A percentile compares a stretch with the other conserved stretches of the same genome.
phyloP scores from a whole-genome alignment of 2,113 vertebrate species.

The Stomatorhinus ivindoensis region DNA sequence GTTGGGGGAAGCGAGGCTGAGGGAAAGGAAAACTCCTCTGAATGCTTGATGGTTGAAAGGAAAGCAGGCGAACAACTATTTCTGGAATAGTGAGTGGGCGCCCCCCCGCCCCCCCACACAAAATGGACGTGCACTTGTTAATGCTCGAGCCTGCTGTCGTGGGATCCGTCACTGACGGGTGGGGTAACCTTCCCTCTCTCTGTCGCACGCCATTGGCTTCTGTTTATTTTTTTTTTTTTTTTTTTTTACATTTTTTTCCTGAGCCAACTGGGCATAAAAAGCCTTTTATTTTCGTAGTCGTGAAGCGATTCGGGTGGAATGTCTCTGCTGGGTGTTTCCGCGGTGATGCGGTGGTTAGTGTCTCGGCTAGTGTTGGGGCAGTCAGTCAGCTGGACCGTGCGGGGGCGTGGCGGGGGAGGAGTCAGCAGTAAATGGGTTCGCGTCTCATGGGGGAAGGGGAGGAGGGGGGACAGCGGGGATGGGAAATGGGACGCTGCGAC shows the following conservation, averaged over 20 bases:
- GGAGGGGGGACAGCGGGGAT: conserved; percentile 44
- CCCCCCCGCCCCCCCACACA: neutral
- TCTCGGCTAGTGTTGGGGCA: neutral
- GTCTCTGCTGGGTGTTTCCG: neutral
- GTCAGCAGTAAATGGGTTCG: neutral
- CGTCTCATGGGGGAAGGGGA: conserved; percentile 34
- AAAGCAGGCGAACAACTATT: conserved; percentile 4
- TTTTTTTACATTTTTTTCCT: neutral
- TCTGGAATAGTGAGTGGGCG: neutral
- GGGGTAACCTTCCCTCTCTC: too few species aligned
- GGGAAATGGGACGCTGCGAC: conserved; percentile 50
- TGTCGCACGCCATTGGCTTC: too few species aligned
- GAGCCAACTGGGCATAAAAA: neutral
- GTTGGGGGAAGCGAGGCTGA: neutral
- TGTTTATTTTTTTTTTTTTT: neutral
- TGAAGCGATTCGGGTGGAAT: neutral
- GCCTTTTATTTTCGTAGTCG: neutral
- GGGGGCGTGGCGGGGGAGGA: neutral
- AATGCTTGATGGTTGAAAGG: neutral
- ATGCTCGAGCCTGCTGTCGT: neutral
- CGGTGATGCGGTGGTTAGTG: neutral
- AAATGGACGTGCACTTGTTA: neutral
- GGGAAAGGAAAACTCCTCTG: neutral
- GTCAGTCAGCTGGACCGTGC: neutral
- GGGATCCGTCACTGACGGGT: too few species aligned